A percentile compares a stretch with the other conserved stretches of the same genome.
Evolutionary conservation across 2,113 vertebrate species (phyloP).

Genomic region (Cololabis saira): DNA sequence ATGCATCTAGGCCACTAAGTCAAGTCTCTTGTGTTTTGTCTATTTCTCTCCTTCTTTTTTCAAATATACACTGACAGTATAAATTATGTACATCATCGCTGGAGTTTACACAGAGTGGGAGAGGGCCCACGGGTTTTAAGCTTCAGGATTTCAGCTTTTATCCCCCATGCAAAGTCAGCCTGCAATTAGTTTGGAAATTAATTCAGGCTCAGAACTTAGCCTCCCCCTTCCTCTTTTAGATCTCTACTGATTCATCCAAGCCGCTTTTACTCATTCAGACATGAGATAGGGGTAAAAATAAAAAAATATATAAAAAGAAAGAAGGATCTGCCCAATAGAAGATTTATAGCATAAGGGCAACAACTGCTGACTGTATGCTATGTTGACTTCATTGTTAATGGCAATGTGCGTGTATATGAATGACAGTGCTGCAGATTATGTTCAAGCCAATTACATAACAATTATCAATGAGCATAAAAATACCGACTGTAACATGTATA

Average conservation of each 20-base stretch:
- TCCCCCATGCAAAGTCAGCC: conserved; percentile 70
- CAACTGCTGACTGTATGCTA: no score
- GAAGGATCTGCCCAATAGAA: conserved; percentile 12
- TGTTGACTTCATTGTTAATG: no score
- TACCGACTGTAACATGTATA: neutral
- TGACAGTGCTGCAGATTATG: no score
- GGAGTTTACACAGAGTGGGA: conserved; percentile 61
- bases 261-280: conserved; percentile 21
- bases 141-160: conserved; percentile 72
- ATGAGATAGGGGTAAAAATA: neutral
- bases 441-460: no score
- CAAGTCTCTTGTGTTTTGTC: conserved; percentile 67
- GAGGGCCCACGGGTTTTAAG: conserved; percentile 56
- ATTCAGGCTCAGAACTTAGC: conserved; percentile 65
- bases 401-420: no score
- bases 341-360: conserved; percentile 2
- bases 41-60: conserved; percentile 54
- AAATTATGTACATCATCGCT: conserved; percentile 78
- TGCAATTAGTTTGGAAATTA: conserved; percentile 77
- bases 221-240: conserved; percentile 55
- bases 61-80: conserved; percentile 73
- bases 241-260: conserved; percentile 52
- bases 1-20: conserved; percentile 78
- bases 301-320: conserved; percentile 7
- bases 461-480: neutral